Evolutionary conservation across 2,113 vertebrate species (phyloP).

Genomic region (Odocoileus virginianus): DNA sequence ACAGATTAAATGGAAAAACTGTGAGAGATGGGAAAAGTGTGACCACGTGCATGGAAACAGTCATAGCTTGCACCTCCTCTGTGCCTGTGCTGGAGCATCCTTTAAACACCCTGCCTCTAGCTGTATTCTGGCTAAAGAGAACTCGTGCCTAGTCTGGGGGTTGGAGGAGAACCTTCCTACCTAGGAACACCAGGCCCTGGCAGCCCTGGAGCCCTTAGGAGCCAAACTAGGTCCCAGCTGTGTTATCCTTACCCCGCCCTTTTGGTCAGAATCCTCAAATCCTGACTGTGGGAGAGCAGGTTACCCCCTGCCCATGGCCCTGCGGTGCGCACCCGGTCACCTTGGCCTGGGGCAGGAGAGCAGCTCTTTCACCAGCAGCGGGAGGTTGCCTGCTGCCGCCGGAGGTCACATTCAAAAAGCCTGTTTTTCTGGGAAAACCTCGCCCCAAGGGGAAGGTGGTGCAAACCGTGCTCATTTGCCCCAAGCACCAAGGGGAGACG

Average conservation of each 20-base stretch:
- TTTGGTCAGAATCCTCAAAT: background rate
- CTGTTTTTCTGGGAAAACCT: background rate
- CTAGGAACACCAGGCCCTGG: background rate
- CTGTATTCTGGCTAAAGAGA: background rate
- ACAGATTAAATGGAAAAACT: background rate
- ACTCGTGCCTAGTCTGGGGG: background rate
- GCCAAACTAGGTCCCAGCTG: background rate
- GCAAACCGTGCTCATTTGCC: background rate
- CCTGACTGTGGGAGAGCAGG: background rate
- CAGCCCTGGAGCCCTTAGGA: background rate
- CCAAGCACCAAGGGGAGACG: background rate
- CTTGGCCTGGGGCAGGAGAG: background rate
- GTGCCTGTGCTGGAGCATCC: background rate
- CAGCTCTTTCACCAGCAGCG: background rate
- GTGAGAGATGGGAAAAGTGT: rapidly evolving
- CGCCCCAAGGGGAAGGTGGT: background rate
- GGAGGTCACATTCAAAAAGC: background rate
- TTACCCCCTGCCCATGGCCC: background rate
- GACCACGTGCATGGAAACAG: background rate
- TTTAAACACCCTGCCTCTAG: background rate
- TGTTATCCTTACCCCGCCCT: background rate
- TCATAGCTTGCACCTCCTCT: background rate
- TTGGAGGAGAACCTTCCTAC: no score
- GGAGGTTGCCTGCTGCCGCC: rapidly evolving
- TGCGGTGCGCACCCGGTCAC: background rate